phyloP scores from a whole-genome alignment of 2,888 invertebrate genomes.

The Nomada lathburiana region DNA sequence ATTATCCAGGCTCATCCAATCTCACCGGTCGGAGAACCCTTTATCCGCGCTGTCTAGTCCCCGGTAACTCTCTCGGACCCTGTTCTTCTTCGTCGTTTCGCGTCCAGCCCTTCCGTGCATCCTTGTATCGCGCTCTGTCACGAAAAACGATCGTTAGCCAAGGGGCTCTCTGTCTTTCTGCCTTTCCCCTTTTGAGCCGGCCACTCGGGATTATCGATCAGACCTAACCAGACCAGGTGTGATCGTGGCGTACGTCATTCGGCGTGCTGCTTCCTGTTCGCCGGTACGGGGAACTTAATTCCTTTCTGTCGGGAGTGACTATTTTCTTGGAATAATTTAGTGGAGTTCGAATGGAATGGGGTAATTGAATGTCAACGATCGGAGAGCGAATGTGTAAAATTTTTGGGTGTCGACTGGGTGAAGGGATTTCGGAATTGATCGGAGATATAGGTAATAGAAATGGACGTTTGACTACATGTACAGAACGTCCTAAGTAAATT shows the following conservation, averaged over 20 bases:
- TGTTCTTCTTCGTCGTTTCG: slow-evolving; percentile 6
- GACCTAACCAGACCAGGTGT: slow-evolving; percentile 53
- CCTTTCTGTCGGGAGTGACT: no score
- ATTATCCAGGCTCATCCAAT: slow-evolving; percentile 73
- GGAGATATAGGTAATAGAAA: no score
- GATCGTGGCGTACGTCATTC: slow-evolving; percentile 47
- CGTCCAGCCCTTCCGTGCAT: slow-evolving; percentile 62
- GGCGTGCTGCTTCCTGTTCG: slow-evolving; percentile 8
- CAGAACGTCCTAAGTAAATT: no score
- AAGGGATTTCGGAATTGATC: no score
- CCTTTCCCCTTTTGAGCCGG: slow-evolving; percentile 17
- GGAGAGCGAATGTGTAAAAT: no score
- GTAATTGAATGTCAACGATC: no score
- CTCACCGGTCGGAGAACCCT: slow-evolving; percentile 53
- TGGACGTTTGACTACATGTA: no score
- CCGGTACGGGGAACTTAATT: not conserved
- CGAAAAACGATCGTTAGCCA: slow-evolving; percentile 77
- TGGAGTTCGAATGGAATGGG: no score
- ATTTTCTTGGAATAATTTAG: no score
- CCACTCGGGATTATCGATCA: slow-evolving; percentile 65
- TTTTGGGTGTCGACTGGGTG: no score
- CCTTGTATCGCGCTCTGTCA: slow-evolving; percentile 69
- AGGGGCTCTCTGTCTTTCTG: slow-evolving; percentile 51
- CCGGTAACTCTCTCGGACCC: slow-evolving; percentile 26
- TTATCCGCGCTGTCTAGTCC: slow-evolving; percentile 48